Conservation (phyloP, 2,797 vertebrate species). For the Karalla daura region DNA sequence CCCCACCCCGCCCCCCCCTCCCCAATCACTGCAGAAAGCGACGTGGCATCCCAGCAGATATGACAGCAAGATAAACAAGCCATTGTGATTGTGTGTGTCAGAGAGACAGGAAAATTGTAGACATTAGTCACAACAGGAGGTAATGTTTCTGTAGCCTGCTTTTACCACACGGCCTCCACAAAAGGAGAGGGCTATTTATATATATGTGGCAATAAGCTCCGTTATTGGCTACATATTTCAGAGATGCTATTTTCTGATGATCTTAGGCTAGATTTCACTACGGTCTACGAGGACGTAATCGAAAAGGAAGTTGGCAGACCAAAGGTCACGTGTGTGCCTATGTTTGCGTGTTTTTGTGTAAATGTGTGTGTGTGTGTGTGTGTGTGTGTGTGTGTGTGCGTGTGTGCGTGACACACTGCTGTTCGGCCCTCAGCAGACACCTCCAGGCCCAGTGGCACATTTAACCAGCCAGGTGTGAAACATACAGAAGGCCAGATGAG, state of each 20-base stretch:
- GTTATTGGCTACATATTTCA: constrained; percentile 15
- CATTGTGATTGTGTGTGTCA: constrained; percentile 43
- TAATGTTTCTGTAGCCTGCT: constrained; percentile 37
- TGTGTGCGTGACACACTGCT: constrained; percentile 20
- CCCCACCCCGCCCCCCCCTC: too few relatives aligned
- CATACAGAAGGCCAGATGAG: constrained; percentile 69
- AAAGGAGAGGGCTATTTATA: constrained; percentile 34
- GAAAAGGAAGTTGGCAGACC: constrained; percentile 18
- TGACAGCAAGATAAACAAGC: constrained; percentile 58
- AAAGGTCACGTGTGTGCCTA: constrained; percentile 27
- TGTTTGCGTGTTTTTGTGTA: constrained; percentile 6
- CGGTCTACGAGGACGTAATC: background rate
- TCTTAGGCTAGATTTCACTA: constrained; percentile 3
- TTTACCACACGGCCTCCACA: constrained; percentile 36
- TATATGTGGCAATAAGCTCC: constrained; percentile 20
- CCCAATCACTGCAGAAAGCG: constrained; percentile 28
- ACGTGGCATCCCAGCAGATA: constrained; percentile 45
- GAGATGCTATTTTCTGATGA: constrained; percentile 5
- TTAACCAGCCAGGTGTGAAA: constrained; percentile 79
- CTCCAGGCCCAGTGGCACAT: constrained; percentile 67
- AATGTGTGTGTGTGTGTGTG: constrained; percentile 1
- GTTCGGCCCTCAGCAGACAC: constrained; percentile 41
- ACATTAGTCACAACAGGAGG: constrained; percentile 64
- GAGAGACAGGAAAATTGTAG: constrained; percentile 53
- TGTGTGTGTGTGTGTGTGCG: constrained; percentile 9